phyloP scores from a whole-genome alignment of 2,797 vertebrate genomes.

The Gorsachius magnificus region DNA sequence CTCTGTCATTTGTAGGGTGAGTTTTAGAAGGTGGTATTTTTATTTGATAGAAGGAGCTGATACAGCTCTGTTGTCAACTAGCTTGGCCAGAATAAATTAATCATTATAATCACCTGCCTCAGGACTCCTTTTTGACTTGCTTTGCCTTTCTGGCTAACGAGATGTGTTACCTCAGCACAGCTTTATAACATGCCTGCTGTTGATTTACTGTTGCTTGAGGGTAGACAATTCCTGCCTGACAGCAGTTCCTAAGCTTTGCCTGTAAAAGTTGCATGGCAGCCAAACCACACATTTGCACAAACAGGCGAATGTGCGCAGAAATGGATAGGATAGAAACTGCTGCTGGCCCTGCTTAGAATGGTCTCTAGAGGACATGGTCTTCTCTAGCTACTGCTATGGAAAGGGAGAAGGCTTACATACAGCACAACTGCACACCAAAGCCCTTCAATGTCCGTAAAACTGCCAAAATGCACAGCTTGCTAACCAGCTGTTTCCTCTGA shows the following conservation, averaged over 20 bases:
- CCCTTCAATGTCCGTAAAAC: background rate
- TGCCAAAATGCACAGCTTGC: background rate
- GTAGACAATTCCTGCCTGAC: constrained; percentile 50
- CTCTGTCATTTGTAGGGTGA: background rate
- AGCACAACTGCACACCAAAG: background rate
- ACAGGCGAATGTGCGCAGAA: background rate
- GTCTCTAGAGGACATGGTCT: background rate
- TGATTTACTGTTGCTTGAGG: constrained; percentile 44
- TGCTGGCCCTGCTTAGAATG: background rate
- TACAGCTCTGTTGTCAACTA: background rate
- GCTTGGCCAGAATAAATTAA: constrained; percentile 3
- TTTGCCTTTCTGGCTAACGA: constrained; percentile 1
- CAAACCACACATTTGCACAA: constrained; percentile 27
- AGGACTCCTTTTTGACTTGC: constrained; percentile 26
- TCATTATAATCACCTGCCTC: constrained; percentile 49
- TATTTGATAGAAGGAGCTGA: background rate
- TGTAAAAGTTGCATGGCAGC: background rate
- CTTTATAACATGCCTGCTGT: background rate
- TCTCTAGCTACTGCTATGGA: background rate
- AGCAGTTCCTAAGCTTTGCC: constrained; percentile 5
- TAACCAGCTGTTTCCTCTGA: constrained; percentile 21
- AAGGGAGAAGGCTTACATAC: background rate
- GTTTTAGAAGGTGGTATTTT: constrained; percentile 39
- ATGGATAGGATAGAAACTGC: background rate
- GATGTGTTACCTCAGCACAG: constrained; percentile 21